Percentiles rank a stretch among this genome's conserved stretches.
These are phyloP conservation scores for Ostrea edulis DNA, from an alignment of 1,140 invertebrate genomes.

Conservation along the genomic window DNA sequence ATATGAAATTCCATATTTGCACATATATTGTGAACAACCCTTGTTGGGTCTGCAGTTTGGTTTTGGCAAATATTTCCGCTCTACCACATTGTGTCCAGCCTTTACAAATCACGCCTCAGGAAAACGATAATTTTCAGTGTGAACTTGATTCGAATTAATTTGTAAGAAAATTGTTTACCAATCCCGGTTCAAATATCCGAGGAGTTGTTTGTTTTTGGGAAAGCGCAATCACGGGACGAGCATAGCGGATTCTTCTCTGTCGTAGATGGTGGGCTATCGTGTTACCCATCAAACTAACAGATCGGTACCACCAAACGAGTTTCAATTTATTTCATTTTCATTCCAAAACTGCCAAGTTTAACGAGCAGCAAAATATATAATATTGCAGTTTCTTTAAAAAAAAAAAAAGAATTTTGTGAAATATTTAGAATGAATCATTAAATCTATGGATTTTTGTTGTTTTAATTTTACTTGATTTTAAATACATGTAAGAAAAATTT, in stretches of 20 bases:
- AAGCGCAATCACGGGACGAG: background rate
- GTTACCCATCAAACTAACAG: background rate
- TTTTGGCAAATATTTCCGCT: conserved; percentile 54
- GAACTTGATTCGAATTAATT: conserved; percentile 40
- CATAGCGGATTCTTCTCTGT: background rate
- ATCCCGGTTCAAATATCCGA: conserved; percentile 26
- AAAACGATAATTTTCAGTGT: conserved; percentile 36
- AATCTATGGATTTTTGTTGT: no score
- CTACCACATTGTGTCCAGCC: conserved; percentile 27
- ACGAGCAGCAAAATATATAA: background rate
- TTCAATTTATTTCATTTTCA: background rate
- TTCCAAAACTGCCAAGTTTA: background rate
- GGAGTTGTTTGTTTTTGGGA: conserved; percentile 16
- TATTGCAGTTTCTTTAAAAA: background rate
- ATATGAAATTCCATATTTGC: conserved; percentile 35
- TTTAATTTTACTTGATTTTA: background rate
- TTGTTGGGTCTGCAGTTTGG: conserved; percentile 47
- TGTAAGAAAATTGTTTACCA: conserved; percentile 31
- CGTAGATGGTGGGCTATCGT: background rate
- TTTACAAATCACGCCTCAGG: conserved; percentile 40
- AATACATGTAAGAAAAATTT: background rate
- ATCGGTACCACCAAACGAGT: background rate
- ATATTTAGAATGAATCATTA: background rate
- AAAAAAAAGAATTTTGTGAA: background rate
- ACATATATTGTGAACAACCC: conserved; percentile 26